A percentile compares a stretch with the other conserved stretches of the same genome.
Conservation (phyloP, 2,888 invertebrate species). For the Pheosia gnoma region DNA sequence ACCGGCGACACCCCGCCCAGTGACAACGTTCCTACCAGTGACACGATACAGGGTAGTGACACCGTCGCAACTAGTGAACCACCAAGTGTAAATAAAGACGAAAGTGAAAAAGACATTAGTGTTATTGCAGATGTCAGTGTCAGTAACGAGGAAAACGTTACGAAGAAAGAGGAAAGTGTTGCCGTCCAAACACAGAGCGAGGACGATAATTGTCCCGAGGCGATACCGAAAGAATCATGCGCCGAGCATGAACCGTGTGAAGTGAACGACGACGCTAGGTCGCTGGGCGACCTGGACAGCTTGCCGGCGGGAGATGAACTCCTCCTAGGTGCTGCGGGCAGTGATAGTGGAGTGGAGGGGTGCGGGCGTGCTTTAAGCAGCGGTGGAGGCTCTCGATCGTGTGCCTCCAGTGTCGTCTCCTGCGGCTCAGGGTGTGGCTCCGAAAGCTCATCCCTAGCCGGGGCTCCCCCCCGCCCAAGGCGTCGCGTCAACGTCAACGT, state of each 20-base stretch:
- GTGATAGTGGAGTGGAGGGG: slow-evolving; percentile 92
- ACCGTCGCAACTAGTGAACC: slow-evolving; percentile 37
- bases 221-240: slow-evolving; percentile 54
- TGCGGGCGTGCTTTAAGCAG: slow-evolving; percentile 88
- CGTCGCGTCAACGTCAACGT: slow-evolving; percentile 85
- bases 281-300: slow-evolving; percentile 72
- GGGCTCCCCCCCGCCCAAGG: slow-evolving; percentile 73
- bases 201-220: slow-evolving; percentile 41
- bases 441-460: slow-evolving; percentile 89
- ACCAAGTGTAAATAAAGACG: slow-evolving; percentile 33
- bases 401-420: slow-evolving; percentile 91
- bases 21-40: slow-evolving; percentile 42
- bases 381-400: slow-evolving; percentile 87
- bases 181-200: slow-evolving; percentile 47
- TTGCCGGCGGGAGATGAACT: slow-evolving; percentile 74
- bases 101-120: slow-evolving; percentile 43
- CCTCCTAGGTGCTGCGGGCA: slow-evolving; percentile 85
- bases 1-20: slow-evolving; percentile 47
- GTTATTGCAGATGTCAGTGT: slow-evolving; percentile 51
- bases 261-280: slow-evolving; percentile 71
- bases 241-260: slow-evolving; percentile 65
- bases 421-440: slow-evolving; percentile 92
- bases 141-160: slow-evolving; percentile 41
- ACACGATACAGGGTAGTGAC: slow-evolving; percentile 43
- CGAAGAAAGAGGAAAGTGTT: slow-evolving; percentile 58